phyloP scores from a whole-genome alignment of 2,888 invertebrate genomes.

The Eupithecia tripunctaria region DNA sequence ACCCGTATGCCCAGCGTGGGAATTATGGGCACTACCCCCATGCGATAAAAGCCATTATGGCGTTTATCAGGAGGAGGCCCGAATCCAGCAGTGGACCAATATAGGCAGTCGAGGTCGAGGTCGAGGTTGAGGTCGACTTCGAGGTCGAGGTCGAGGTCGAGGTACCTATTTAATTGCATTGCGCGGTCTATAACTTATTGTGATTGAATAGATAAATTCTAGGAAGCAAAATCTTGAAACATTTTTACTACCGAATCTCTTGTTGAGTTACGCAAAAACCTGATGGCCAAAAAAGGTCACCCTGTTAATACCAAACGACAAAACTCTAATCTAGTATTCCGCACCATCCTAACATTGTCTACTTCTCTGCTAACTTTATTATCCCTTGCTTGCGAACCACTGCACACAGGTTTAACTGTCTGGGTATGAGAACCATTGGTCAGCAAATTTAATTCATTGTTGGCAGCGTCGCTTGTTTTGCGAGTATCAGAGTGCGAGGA shows the following conservation, averaged over 20 bases:
- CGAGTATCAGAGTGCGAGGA: conserved; percentile 45
- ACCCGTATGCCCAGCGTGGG: too few relatives aligned
- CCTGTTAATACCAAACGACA: conserved; percentile 58
- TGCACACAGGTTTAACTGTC: conserved; percentile 39
- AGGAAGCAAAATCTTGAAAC: conserved; percentile 13
- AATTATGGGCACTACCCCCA: too few relatives aligned
- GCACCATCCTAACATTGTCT: conserved; percentile 31
- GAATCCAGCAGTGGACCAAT: too few relatives aligned
- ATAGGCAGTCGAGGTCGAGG: too few relatives aligned
- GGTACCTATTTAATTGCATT: too few relatives aligned
- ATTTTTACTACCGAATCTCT: conserved; percentile 41
- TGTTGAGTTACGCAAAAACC: conserved; percentile 61
- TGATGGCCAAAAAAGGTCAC: conserved; percentile 64
- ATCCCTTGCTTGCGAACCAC: conserved; percentile 53
- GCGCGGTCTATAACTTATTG: not conserved
- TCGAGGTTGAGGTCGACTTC: too few relatives aligned
- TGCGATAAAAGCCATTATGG: too few relatives aligned
- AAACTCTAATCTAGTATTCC: conserved; percentile 51
- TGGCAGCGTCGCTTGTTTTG: conserved; percentile 48
- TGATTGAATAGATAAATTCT: not conserved
- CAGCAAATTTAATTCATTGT: conserved; percentile 54
- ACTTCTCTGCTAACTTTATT: conserved; percentile 43
- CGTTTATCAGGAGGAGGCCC: too few relatives aligned
- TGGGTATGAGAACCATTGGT: conserved; percentile 55
- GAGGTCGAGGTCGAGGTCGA: too few relatives aligned